These are phyloP conservation scores for Amphimallon solstitiale DNA, from an alignment of 2,888 invertebrate genomes.

Conservation along the genomic window DNA sequence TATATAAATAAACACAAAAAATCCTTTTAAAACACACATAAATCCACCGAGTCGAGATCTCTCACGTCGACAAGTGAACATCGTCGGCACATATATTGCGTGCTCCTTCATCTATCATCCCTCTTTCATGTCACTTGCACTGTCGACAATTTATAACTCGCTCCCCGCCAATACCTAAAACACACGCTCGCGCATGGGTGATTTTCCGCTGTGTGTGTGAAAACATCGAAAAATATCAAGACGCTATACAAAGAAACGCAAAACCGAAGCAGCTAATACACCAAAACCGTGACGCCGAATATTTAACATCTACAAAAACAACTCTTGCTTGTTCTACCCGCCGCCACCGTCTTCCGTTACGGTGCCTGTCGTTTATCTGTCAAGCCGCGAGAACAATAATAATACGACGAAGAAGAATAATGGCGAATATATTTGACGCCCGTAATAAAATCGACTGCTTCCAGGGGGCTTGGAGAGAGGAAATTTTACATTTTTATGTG, in stretches of 20 bases:
- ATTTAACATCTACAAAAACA: not conserved
- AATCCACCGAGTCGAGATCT: too few species aligned
- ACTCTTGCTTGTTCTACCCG: not conserved
- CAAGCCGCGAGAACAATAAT: not conserved
- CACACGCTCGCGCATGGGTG: not conserved
- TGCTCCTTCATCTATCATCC: conserved; percentile 20
- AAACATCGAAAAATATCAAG: not conserved
- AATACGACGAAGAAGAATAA: not conserved
- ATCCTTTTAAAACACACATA: too few species aligned
- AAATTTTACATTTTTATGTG: conserved; percentile 23
- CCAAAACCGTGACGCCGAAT: too few species aligned
- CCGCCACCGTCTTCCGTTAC: not conserved
- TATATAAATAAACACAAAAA: too few species aligned
- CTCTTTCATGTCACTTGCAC: conserved; percentile 15
- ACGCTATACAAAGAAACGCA: too few species aligned
- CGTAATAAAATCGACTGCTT: not conserved
- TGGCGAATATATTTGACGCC: conserved; percentile 3
- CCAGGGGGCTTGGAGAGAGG: not conserved
- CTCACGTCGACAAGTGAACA: too few species aligned
- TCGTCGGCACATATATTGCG: not conserved
- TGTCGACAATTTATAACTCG: conserved; percentile 16
- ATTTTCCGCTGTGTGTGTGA: not conserved
- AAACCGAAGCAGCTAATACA: not conserved
- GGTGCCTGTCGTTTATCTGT: conserved; percentile 1
- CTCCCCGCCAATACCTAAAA: not conserved